Evolutionary conservation across 64 coral and sea anemone genomes (phyloP).

Genomic region (Astreopora myriophthalma): DNA sequence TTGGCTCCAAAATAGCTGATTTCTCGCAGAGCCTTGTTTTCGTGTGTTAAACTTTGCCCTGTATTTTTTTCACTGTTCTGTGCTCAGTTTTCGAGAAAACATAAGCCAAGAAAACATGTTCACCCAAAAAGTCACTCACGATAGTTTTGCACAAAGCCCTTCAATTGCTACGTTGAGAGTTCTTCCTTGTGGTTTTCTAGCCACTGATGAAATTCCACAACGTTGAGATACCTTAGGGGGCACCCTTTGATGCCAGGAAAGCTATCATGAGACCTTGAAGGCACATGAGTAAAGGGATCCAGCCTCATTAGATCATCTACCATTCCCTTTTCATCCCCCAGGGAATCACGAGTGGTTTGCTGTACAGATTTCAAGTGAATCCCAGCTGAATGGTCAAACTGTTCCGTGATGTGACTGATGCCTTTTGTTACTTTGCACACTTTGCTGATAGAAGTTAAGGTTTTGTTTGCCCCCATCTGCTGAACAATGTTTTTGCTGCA

Average conservation of each 20-base stretch:
- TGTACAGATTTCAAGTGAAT: conserved; percentile 61
- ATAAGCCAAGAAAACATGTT: no score
- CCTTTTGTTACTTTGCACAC: conserved; percentile 59
- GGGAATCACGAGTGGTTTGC: conserved; percentile 54
- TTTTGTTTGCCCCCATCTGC: conserved; percentile 70
- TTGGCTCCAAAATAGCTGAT: no score
- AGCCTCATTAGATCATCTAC: conserved; percentile 37
- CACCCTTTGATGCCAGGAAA: conserved; percentile 54
- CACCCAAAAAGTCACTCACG: no score
- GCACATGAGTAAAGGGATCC: conserved; percentile 39
- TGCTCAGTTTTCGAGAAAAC: no score
- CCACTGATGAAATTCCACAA: not conserved
- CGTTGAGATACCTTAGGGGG: conserved; percentile 7
- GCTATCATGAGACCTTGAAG: conserved; percentile 41
- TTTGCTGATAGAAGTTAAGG: conserved; percentile 43
- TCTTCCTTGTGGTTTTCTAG: not conserved
- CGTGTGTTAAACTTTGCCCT: no score
- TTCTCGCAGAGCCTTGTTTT: no score
- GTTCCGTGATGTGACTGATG: conserved; percentile 42
- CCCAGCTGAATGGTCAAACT: conserved; percentile 25
- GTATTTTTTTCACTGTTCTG: no score
- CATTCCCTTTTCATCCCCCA: conserved; percentile 61
- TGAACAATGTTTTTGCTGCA: conserved; percentile 64
- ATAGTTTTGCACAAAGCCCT: not conserved
- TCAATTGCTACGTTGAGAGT: not conserved